Evolutionary conservation across 53 echinoderm and acorn worm genomes (phyloP).

Genomic region (Echinometra lucunter): DNA sequence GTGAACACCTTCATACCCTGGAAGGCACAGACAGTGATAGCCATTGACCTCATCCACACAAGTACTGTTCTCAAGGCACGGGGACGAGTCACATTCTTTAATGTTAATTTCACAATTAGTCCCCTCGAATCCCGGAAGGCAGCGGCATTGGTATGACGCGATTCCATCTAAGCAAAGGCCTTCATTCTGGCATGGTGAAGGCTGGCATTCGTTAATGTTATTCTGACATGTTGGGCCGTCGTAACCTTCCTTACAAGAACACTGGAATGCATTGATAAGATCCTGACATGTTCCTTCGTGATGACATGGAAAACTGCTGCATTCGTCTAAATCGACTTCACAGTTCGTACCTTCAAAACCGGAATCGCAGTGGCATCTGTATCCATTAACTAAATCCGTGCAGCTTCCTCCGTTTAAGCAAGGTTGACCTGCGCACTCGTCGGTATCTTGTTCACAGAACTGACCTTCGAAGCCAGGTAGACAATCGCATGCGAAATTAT

Average conservation of each 20-base stretch:
- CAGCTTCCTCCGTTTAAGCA: slow-evolving; percentile 56
- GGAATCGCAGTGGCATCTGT: slow-evolving; percentile 28
- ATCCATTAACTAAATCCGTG: slow-evolving; percentile 30
- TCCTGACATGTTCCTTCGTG: slow-evolving; percentile 51
- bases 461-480: neutral
- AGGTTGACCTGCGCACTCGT: slow-evolving; percentile 33
- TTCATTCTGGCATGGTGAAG: slow-evolving; percentile 34
- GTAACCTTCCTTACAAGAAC: slow-evolving; percentile 31
- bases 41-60: slow-evolving; percentile 57
- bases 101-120: slow-evolving; percentile 31
- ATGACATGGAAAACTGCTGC: slow-evolving; percentile 13
- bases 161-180: slow-evolving; percentile 35
- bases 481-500: slow-evolving; percentile 43
- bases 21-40: slow-evolving; percentile 49
- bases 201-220: slow-evolving; percentile 50
- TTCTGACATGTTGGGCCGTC: neutral
- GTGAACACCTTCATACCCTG: slow-evolving; percentile 35
- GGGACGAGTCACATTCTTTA: slow-evolving; percentile 56
- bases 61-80: slow-evolving; percentile 35
- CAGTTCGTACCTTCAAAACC: slow-evolving; percentile 29
- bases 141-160: slow-evolving; percentile 32
- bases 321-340: slow-evolving; percentile 53
- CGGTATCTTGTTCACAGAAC: slow-evolving; percentile 24
- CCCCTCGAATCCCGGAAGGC: slow-evolving; percentile 61
- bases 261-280: slow-evolving; percentile 11